phyloP scores from a whole-genome alignment of 2,797 vertebrate species.

The Helostoma temminkii region DNA sequence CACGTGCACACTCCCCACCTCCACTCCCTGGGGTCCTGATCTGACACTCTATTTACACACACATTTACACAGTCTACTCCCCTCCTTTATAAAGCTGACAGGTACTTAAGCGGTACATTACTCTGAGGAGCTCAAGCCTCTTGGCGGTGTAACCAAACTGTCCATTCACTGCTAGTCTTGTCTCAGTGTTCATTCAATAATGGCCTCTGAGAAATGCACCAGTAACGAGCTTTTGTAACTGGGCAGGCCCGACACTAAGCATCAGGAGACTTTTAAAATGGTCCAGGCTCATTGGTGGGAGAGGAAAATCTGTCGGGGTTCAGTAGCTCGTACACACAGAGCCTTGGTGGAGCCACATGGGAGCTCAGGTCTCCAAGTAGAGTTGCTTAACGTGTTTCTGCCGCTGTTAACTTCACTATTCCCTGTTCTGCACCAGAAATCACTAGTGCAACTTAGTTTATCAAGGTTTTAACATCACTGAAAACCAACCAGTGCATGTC shows the following conservation, averaged over 20 bases:
- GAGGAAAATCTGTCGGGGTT: slow-evolving; percentile 50
- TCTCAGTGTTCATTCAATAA: slow-evolving; percentile 81
- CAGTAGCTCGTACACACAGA: slow-evolving; percentile 18
- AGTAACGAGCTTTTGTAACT: slow-evolving; percentile 49
- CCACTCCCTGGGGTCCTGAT: slow-evolving; percentile 83
- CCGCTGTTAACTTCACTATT: slow-evolving; percentile 17
- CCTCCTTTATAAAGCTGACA: slow-evolving; percentile 85
- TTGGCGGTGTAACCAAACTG: slow-evolving; percentile 74
- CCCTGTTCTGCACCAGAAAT: slow-evolving; percentile 27
- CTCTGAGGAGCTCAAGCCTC: slow-evolving; percentile 77
- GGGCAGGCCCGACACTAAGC: slow-evolving; percentile 45
- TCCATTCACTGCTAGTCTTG: slow-evolving; percentile 74
- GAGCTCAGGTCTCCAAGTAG: slow-evolving; percentile 13
- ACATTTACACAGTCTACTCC: slow-evolving; percentile 82
- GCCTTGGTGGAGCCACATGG: slow-evolving; percentile 3
- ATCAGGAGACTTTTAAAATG: slow-evolving; percentile 54
- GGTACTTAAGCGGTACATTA: slow-evolving; percentile 85
- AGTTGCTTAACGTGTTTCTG: not conserved
- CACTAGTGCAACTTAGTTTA: slow-evolving; percentile 19
- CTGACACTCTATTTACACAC: slow-evolving; percentile 86
- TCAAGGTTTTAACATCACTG: slow-evolving; percentile 12
- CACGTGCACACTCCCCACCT: slow-evolving; percentile 70
- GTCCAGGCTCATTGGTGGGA: slow-evolving; percentile 38
- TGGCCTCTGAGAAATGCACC: slow-evolving; percentile 65
- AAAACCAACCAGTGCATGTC: slow-evolving; percentile 34